Evolutionary conservation across 2,888 invertebrate species (phyloP), one percentile per base, ranked within the genome.

Genomic region (Augiades crinisus): DNA sequence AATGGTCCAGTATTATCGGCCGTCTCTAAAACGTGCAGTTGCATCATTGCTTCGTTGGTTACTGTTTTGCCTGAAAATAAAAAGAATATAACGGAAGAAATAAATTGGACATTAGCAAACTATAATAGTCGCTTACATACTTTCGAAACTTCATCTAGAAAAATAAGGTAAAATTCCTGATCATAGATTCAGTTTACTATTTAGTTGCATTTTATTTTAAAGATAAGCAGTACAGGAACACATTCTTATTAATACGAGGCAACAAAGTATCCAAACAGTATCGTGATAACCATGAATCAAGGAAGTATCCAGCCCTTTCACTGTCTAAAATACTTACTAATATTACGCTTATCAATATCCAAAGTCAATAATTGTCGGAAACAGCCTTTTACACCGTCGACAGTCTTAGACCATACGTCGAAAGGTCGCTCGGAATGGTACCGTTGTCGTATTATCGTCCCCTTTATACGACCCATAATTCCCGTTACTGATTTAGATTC

Each of bases 361-460:
- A 85, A 66, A 27, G 82, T 77, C 6, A 88, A 58, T 2, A 86
- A 75, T 60, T 83, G 82, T 10, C 76, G 73, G 56, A 85, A 88
- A 54, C 88, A 88, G 0, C 88, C 87, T 4, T 64, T 74, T 0
- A 75, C 65, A 0, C 73, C 78, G 1, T 60, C 65, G 0, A 83
- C 57, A 0, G 80, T 70, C 30, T 72, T 78, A 0, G 86, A 86
- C 88, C 87, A 88, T 0, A 87, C 79, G 47, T 88, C 86, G 38
- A 84, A 83, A 0, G 83, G 72, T 6, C 67, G 61, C 3, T 81
- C 81, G 0, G 80, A 75, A 37, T 81, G 70, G 57, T 83, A 88
- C 2, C 86, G 61, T 52, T 84, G 82, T 0, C 86, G 60, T 0
- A 88, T 66, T 1, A 83, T 73, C 0, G 71, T 66, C 0, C 80